Conservation (phyloP, 1,140 invertebrate genomes). For the Stegodyphus dumicola region DNA sequence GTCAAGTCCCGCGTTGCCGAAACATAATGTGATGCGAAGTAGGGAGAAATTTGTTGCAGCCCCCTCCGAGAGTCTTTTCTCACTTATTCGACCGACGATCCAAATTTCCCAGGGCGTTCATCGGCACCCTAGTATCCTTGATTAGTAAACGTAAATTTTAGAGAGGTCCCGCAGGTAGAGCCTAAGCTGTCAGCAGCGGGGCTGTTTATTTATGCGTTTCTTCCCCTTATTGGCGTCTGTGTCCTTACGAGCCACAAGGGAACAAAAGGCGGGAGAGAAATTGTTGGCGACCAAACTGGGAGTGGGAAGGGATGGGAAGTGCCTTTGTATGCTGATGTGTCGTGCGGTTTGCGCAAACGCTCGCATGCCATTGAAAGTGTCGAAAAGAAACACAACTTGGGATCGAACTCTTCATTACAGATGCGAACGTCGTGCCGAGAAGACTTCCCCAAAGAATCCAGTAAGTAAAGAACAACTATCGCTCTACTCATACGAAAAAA, state of each 20-base stretch:
- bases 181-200: conserved; percentile 25
- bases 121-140: conserved; percentile 29
- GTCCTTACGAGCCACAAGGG: conserved; percentile 55
- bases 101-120: conserved; percentile 29
- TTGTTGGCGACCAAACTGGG: neutral
- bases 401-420: conserved; percentile 60
- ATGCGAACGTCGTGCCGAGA: conserved; percentile 46
- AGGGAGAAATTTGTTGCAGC: conserved; percentile 50
- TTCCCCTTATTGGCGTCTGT: conserved; percentile 27
- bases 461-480: conserved; percentile 60
- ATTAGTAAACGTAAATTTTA: conserved; percentile 42
- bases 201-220: conserved; percentile 54
- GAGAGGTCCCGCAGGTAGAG: conserved; percentile 40
- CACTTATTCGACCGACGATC: neutral
- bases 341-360: conserved; percentile 49
- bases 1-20: too few species aligned
- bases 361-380: conserved; percentile 60
- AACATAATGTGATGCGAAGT: too few species aligned
- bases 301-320: neutral
- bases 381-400: conserved; percentile 58
- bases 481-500: conserved; percentile 55
- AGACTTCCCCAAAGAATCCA: neutral
- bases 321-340: conserved; percentile 60
- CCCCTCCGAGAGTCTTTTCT: conserved; percentile 36
- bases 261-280: neutral